phyloP scores from a whole-genome alignment of 2,888 invertebrate species.

The Caenorhabditis becei region DNA sequence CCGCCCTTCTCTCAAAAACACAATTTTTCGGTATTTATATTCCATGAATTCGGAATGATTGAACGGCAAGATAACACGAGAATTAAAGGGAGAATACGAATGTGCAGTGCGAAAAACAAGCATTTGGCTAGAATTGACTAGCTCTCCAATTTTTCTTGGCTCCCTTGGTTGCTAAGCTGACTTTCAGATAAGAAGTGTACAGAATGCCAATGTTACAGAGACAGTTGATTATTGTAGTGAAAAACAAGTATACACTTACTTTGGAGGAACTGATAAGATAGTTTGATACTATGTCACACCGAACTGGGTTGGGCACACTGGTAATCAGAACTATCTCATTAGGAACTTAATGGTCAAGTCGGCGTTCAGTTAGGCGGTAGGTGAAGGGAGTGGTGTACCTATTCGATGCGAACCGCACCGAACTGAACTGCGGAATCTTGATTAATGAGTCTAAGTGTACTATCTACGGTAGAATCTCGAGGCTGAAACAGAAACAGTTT shows the following conservation, averaged over 20 bases:
- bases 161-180: conserved; percentile 15
- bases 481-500: neutral
- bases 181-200: neutral
- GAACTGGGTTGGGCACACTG: conserved; percentile 10
- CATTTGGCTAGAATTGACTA: conserved; percentile 30
- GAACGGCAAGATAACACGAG: conserved; percentile 55
- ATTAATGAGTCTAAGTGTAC: conserved; percentile 27
- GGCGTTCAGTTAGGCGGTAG: conserved; percentile 6
- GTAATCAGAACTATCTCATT: conserved; percentile 13
- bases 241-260: conserved; percentile 31
- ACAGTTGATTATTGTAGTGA: neutral
- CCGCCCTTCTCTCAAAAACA: conserved; percentile 27
- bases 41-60: conserved; percentile 60
- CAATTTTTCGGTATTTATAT: conserved; percentile 53
- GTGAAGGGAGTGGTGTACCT: conserved; percentile 3
- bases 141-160: neutral
- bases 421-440: conserved; percentile 19
- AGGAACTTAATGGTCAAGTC: conserved; percentile 4
- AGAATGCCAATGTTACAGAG: neutral
- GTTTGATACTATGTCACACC: conserved; percentile 3
- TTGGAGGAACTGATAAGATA: conserved; percentile 29
- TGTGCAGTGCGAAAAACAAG: conserved; percentile 52
- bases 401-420: neutral
- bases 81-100: conserved; percentile 57
- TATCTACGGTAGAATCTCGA: conserved; percentile 20